Evolutionary conservation across 1,140 invertebrate genomes (phyloP).

Genomic region (Bombus confusus): DNA sequence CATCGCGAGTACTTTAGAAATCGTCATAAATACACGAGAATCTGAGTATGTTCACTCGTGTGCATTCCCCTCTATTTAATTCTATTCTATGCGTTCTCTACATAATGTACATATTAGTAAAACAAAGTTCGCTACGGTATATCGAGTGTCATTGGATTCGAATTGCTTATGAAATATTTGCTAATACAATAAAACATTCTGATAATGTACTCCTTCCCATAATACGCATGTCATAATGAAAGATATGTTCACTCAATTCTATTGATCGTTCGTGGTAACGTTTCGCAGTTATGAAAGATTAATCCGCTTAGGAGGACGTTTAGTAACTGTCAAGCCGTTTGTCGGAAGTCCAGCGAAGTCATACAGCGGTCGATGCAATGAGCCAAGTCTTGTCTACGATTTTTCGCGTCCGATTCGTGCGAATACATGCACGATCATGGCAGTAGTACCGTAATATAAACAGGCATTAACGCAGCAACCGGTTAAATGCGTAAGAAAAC

Average conservation of each 20-base stretch:
- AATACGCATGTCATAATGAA: neutral
- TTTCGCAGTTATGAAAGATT: slow-evolving; percentile 8
- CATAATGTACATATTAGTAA: too few species aligned
- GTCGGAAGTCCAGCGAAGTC: neutral
- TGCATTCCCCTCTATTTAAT: neutral
- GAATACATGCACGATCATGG: slow-evolving; percentile 13
- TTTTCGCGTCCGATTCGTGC: slow-evolving; percentile 27
- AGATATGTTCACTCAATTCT: neutral
- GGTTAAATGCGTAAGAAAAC: slow-evolving; percentile 45
- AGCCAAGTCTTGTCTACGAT: neutral
- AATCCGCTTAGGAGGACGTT: neutral
- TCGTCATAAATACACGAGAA: too few species aligned
- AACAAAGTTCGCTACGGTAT: neutral
- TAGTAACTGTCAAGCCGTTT: slow-evolving; percentile 3
- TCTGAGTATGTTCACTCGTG: neutral
- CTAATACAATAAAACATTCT: neutral
- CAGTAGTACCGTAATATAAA: slow-evolving; percentile 41
- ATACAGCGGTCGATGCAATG: neutral
- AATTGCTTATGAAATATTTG: neutral
- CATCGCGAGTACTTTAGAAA: too few species aligned
- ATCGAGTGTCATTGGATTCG: neutral
- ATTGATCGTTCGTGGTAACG: neutral
- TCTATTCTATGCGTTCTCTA: neutral
- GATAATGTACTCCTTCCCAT: neutral
- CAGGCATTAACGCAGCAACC: slow-evolving; percentile 45